phyloP scores from a whole-genome alignment of 2,797 vertebrate genomes.

The Sebastes nivosus region DNA sequence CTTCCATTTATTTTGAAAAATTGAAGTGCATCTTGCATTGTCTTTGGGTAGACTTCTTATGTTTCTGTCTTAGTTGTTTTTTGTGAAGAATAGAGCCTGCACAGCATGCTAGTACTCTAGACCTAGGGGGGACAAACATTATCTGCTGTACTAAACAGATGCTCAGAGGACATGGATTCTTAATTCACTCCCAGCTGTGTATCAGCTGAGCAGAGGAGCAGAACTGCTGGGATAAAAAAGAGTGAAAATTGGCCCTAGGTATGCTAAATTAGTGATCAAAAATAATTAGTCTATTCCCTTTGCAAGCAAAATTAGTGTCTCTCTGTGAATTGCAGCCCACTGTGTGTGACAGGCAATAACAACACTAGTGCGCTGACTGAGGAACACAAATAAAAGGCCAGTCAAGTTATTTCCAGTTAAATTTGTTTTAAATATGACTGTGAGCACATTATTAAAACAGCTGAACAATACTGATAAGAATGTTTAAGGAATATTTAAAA shows the following conservation, averaged over 20 bases:
- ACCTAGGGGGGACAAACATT: constrained; percentile 32
- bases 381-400: constrained; percentile 19
- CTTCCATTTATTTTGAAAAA: background rate
- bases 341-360: constrained; percentile 41
- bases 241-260: constrained; percentile 16
- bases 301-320: constrained; percentile 18
- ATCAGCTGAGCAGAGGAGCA: constrained; percentile 47
- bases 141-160: constrained; percentile 55
- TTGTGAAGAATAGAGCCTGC: constrained; percentile 22
- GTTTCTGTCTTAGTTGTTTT: constrained; percentile 11
- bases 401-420: background rate
- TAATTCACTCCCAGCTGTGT: constrained; percentile 63
- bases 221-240: constrained; percentile 40
- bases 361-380: background rate
- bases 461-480: background rate
- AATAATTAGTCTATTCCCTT: constrained; percentile 54
- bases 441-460: background rate
- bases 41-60: background rate
- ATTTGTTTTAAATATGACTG: background rate
- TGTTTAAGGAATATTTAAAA: background rate
- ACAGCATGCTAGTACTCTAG: constrained; percentile 26
- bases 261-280: constrained; percentile 56
- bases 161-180: constrained; percentile 53
- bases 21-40: background rate
- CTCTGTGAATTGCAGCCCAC: constrained; percentile 25